Evolutionary conservation across 2,113 vertebrate genomes (phyloP).

Genomic region (Pleuronectes platessa): DNA sequence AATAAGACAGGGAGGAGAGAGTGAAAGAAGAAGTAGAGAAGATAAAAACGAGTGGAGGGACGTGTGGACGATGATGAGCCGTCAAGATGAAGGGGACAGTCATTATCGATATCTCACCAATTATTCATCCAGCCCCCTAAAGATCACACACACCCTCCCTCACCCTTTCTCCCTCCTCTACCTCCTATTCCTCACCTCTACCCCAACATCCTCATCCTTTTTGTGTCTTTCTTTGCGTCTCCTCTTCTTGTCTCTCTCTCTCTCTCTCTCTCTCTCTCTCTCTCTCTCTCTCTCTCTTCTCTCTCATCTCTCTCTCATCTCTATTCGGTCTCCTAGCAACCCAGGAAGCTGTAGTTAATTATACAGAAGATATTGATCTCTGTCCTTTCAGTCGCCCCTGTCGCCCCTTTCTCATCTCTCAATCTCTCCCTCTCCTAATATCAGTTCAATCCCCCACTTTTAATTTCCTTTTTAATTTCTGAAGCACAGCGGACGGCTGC

Average conservation of each 20-base stretch:
- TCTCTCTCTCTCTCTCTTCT: slow-evolving; percentile 18
- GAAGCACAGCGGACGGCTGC: neutral
- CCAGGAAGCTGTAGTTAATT: slow-evolving; percentile 72
- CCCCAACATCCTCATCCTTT: neutral
- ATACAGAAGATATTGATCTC: slow-evolving; percentile 68
- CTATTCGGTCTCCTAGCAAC: slow-evolving; percentile 72
- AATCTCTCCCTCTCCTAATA: slow-evolving; percentile 17
- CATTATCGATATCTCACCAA: slow-evolving; percentile 53
- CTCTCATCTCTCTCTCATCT: slow-evolving; percentile 23
- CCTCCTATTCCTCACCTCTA: neutral
- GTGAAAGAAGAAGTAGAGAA: no score
- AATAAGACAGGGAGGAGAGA: no score
- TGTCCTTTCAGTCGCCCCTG: neutral
- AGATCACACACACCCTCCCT: no score
- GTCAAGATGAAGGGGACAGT: neutral
- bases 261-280: neutral
- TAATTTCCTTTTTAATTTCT: slow-evolving; percentile 57
- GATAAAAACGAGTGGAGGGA: no score
- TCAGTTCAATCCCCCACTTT: slow-evolving; percentile 40
- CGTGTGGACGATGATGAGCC: neutral
- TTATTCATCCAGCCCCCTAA: slow-evolving; percentile 43
- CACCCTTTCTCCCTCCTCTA: no score
- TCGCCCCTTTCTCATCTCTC: neutral
- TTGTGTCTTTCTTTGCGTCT: neutral
- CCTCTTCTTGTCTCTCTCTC: neutral